Percentiles rank a stretch among this genome's conserved stretches.
These are phyloP conservation scores for Cheilosia grossa DNA, from an alignment of 2,888 invertebrate species.

Conservation along the genomic window DNA sequence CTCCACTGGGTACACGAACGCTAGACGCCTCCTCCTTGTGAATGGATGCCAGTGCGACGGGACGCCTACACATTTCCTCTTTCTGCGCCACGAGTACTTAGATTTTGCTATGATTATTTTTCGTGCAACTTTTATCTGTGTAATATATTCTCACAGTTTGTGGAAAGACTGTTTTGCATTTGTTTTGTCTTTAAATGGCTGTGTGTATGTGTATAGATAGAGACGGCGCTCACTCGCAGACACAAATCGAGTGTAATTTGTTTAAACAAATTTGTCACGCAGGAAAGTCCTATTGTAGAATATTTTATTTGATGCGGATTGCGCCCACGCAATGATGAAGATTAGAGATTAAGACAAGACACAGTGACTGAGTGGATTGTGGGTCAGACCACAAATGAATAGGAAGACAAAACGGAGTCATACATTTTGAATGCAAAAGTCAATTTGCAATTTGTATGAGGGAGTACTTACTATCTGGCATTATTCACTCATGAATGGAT, in stretches of 20 bases:
- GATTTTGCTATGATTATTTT: conserved; percentile 67
- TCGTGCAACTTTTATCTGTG: conserved; percentile 71
- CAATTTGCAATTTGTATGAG: conserved; percentile 4
- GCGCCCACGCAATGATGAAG: conserved; percentile 69
- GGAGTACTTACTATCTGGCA: too few species aligned
- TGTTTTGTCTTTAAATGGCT: conserved; percentile 37
- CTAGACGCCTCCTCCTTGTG: conserved; percentile 56
- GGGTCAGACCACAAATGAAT: conserved; percentile 28
- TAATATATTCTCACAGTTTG: conserved; percentile 73
- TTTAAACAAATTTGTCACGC: conserved; percentile 75
- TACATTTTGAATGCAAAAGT: conserved; percentile 29
- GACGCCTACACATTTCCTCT: conserved; percentile 70
- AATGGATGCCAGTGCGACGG: conserved; percentile 19
- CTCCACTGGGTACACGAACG: conserved; percentile 13
- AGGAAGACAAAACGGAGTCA: conserved; percentile 35
- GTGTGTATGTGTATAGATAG: background rate
- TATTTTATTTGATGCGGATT: conserved; percentile 69
- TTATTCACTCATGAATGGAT: background rate
- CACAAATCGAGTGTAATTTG: conserved; percentile 70
- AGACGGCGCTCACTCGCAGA: conserved; percentile 11
- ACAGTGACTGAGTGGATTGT: conserved; percentile 19
- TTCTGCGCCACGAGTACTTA: conserved; percentile 60
- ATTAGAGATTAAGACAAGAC: conserved; percentile 48
- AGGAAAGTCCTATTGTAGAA: conserved; percentile 74
- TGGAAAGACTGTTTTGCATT: conserved; percentile 53